Evolutionary conservation across 2,797 vertebrate species (phyloP), one percentile per base, ranked within the genome.

Genomic region (Sphenopsis melanotis): DNA sequence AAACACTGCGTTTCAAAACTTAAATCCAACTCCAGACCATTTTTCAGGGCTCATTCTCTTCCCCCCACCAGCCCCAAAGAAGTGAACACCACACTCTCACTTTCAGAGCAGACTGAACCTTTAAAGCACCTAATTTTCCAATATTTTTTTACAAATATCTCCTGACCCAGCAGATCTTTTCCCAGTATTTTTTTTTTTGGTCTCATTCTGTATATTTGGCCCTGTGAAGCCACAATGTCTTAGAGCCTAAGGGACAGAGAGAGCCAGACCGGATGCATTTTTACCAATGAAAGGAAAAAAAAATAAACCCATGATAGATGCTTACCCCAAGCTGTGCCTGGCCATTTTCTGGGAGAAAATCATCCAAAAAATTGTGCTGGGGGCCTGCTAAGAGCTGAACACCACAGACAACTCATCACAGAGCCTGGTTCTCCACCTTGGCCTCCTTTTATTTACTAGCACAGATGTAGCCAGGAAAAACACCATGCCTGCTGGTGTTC

Each of bases 391-490:
- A 57, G 41, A 80, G 15, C 32, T 37, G 5, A 83, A 27, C 60
- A 74, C 29, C 49, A 8, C 52, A 57, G 71, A 41, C 29, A 69
- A 10, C 49, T 66, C 68, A 56, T 2, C 49, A 19, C 5, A n/a
- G 22, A 27, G 37, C 44, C 71, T 69, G 78, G 23, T 65, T 3
- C 59, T 59, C 60, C 46, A 70, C 76, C 69, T 95, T 83, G 57
- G 37, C 77, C 69, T 75, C 34, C 49, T 81, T 82, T 78, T 86
- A 70, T 95, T 93, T 76, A 34, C 86, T 17, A 84, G 80, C 88
- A 75, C 83, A 86, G 83, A 90, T 91, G 90, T 23, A 86, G 65
- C 65, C 88, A 88, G 86, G 53, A 61, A 71, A 88, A 90, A 53
- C 65, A 74, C 3, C 16, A 6, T 76, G 39, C 61, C 92, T 90